Evolutionary conservation across 1,140 invertebrate genomes (phyloP).

Genomic region (Hylaeus anthracinus): DNA sequence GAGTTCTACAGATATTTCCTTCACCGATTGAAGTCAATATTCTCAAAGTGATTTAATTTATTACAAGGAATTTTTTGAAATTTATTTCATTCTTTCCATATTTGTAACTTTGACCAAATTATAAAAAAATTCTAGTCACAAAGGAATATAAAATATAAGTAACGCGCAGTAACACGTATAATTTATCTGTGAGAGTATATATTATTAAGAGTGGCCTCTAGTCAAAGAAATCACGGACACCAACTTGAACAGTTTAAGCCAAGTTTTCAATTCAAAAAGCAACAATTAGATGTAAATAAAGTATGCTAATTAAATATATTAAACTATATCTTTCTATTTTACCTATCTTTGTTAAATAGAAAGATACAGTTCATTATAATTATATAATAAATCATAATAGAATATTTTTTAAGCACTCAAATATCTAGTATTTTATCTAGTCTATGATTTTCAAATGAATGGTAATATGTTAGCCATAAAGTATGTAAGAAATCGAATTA

Average conservation of each 20-base stretch:
- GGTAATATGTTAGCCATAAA: too few species aligned
- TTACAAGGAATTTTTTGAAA: background rate
- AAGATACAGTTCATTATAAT: conserved; percentile 14
- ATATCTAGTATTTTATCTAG: too few species aligned
- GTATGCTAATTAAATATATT: background rate
- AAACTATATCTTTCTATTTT: background rate
- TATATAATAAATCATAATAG: background rate
- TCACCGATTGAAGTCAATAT: too few species aligned
- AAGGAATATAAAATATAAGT: conserved; percentile 1
- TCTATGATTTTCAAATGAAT: too few species aligned
- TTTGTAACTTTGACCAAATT: background rate
- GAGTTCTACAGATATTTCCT: too few species aligned
- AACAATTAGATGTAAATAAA: conserved; percentile 19
- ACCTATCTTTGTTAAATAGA: background rate
- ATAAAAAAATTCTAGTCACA: conserved; percentile 7
- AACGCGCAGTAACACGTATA: background rate
- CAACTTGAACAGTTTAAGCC: conserved; percentile 70
- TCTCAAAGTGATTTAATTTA: background rate
- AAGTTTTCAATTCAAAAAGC: conserved; percentile 6
- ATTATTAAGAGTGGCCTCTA: conserved; percentile 73
- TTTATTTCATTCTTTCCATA: background rate
- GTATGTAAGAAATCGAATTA: too few species aligned
- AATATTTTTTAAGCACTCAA: too few species aligned
- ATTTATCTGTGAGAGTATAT: conserved; percentile 26
- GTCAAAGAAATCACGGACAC: conserved; percentile 70